Percentiles rank a stretch among this genome's conserved stretches.
Evolutionary conservation across 2,113 vertebrate species (phyloP).

Genomic region (Apodemus speciosus): DNA sequence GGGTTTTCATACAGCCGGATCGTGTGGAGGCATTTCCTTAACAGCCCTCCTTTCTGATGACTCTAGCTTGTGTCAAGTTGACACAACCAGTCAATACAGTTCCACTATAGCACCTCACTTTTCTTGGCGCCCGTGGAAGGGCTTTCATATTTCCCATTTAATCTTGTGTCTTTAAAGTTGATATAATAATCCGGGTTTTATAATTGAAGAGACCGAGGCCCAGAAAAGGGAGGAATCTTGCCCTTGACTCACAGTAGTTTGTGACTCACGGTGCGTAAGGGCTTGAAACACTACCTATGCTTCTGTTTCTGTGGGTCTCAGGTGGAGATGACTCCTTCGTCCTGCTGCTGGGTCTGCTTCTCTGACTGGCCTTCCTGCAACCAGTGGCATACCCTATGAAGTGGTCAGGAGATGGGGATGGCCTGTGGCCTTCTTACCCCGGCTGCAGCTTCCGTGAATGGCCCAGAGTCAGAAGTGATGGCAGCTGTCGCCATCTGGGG

Average conservation of each 20-base stretch:
- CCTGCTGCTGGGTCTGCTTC: neutral
- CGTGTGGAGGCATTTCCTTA: neutral
- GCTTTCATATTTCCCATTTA: neutral
- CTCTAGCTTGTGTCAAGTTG: neutral
- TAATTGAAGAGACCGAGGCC: neutral
- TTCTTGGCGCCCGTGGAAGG: neutral
- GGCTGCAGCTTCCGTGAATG: neutral
- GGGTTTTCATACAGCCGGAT: neutral
- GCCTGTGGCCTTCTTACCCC: neutral
- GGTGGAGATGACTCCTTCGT: accelerated
- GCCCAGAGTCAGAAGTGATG: neutral
- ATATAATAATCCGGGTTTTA: neutral
- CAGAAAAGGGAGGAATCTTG: neutral
- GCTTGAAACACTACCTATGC: accelerated
- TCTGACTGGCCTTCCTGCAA: neutral
- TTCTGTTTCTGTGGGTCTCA: neutral
- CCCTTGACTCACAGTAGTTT: neutral
- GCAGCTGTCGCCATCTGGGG: neutral
- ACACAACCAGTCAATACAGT: neutral
- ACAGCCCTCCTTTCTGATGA: neutral
- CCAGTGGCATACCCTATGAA: neutral
- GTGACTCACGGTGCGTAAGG: neutral
- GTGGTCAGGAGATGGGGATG: neutral
- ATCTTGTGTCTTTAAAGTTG: neutral
- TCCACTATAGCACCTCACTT: neutral